These are phyloP conservation scores for Ailuropoda melanoleuca DNA, from an alignment of 2,113 vertebrate species.

Conservation along the genomic window DNA sequence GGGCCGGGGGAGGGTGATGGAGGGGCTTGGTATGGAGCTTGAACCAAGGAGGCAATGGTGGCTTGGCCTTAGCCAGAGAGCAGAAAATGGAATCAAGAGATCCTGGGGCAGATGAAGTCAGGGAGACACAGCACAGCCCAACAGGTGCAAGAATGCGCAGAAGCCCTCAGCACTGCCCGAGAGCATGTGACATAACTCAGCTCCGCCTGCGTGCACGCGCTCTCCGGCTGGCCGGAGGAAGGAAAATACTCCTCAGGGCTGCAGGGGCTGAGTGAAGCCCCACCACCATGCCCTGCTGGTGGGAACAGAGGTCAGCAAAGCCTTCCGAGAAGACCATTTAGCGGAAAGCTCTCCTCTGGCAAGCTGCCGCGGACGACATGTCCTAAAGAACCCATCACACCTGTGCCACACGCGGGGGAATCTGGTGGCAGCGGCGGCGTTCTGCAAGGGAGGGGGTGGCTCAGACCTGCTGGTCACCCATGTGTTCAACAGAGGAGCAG, in stretches of 20 bases:
- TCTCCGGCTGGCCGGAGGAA: neutral
- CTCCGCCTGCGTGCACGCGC: rapidly evolving
- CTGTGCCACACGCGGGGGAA: neutral
- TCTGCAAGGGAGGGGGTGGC: neutral
- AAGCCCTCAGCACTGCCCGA: neutral
- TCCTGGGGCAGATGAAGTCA: no score
- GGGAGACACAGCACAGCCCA: no score
- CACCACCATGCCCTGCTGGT: rapidly evolving
- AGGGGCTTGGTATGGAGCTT: neutral
- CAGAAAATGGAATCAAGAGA: neutral
- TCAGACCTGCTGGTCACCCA: neutral
- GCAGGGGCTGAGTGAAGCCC: neutral
- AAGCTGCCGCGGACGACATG: neutral
- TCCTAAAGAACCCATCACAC: neutral
- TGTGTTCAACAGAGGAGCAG: no score
- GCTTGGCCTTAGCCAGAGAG: neutral
- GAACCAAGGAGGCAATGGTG: rapidly evolving
- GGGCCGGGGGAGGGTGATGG: rapidly evolving
- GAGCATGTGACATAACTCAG: rapidly evolving
- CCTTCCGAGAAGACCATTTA: neutral
- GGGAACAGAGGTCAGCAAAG: rapidly evolving
- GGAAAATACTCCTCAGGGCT: neutral
- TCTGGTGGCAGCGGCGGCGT: neutral
- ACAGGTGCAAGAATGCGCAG: rapidly evolving
- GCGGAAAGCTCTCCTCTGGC: neutral